Percentiles rank a stretch among this genome's conserved stretches.
phyloP scores from a whole-genome alignment of 2,888 invertebrate species.

The Xylocampa areola region DNA sequence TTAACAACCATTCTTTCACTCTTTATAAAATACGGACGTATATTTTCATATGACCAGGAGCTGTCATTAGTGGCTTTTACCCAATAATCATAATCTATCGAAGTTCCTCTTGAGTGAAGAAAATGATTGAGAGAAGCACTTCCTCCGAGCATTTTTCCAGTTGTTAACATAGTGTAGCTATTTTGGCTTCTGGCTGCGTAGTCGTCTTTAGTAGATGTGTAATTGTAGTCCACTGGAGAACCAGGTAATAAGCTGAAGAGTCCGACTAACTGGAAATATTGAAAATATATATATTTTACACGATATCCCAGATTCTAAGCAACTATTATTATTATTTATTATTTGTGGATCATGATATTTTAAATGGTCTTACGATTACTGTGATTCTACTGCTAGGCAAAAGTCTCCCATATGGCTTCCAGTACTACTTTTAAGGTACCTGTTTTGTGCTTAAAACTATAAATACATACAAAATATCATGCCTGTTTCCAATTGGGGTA shows the following conservation, averaged over 20 bases:
- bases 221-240: slow-evolving; percentile 25
- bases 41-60: slow-evolving; percentile 34
- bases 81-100: slow-evolving; percentile 29
- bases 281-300: background rate
- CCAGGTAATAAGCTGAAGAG: slow-evolving; percentile 6
- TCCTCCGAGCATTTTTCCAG: slow-evolving; percentile 45
- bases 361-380: too few species aligned
- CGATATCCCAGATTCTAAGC: background rate
- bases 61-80: slow-evolving; percentile 18
- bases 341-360: too few species aligned
- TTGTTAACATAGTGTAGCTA: slow-evolving; percentile 28
- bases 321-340: too few species aligned
- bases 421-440: too few species aligned
- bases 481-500: too few species aligned
- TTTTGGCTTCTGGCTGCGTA: slow-evolving; percentile 29
- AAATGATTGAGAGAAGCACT: slow-evolving; percentile 38
- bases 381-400: too few species aligned
- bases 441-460: too few species aligned
- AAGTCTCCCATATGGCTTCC: too few species aligned
- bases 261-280: slow-evolving; percentile 16
- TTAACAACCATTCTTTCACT: slow-evolving; percentile 26
- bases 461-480: too few species aligned
- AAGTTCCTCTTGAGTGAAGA: slow-evolving; percentile 14
- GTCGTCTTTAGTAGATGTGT: slow-evolving; percentile 19
- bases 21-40: slow-evolving; percentile 37